Evolutionary conservation across 2,888 invertebrate species (phyloP).

Genomic region (Scaptomyza caliginosa): DNA sequence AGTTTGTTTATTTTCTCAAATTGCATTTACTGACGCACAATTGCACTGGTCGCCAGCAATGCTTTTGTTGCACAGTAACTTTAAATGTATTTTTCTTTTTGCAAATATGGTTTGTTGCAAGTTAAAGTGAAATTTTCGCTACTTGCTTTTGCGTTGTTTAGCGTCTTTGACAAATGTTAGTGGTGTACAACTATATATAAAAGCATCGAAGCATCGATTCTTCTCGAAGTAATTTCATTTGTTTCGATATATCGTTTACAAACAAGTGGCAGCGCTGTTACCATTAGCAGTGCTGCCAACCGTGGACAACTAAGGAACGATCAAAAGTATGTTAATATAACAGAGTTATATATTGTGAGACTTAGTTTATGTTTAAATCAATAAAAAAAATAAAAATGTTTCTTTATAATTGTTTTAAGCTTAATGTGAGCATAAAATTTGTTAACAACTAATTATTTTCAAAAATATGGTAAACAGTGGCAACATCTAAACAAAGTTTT

Average conservation of each 20-base stretch:
- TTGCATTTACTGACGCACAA: not conserved
- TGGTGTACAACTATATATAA: conserved; percentile 7
- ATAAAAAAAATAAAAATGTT: not conserved
- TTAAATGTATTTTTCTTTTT: not conserved
- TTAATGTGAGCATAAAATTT: too few relatives aligned
- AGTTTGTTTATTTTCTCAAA: not conserved
- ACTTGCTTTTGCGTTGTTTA: conserved; percentile 50
- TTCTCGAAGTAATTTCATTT: not conserved
- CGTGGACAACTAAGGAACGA: not conserved
- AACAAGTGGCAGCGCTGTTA: not conserved
- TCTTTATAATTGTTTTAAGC: not conserved
- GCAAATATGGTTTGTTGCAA: conserved; percentile 20
- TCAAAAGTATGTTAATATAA: not conserved
- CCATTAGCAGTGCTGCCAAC: not conserved
- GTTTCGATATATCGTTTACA: conserved; percentile 7
- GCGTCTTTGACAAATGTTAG: conserved; percentile 41
- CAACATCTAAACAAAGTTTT: not conserved
- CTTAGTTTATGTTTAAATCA: not conserved
- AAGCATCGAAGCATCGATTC: conserved; percentile 15
- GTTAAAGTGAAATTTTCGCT: conserved; percentile 30
- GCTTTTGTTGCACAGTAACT: not conserved
- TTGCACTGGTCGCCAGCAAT: not conserved
- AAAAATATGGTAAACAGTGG: conserved; percentile 1
- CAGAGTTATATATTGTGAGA: too few relatives aligned
- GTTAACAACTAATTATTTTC: not conserved